A percentile compares a stretch with the other conserved stretches of the same genome.
Evolutionary conservation across 2,797 vertebrate genomes (phyloP).

Genomic region (Arrhamphus sclerolepis): DNA sequence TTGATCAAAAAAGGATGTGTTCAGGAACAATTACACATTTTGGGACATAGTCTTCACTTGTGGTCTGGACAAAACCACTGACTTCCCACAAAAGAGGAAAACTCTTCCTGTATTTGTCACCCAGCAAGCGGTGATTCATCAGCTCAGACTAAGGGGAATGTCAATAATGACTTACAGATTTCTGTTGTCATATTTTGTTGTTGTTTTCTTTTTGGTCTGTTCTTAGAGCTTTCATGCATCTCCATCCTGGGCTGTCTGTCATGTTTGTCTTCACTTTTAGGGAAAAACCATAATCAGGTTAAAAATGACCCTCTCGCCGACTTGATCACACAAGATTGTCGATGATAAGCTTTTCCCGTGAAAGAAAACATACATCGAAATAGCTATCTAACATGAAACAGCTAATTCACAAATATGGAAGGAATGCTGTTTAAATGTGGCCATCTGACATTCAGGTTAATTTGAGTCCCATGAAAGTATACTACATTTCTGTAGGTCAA

Average conservation of each 20-base stretch:
- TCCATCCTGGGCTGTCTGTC: slow-evolving; percentile 29
- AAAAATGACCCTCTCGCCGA: slow-evolving; percentile 53
- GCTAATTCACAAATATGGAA: slow-evolving; percentile 31
- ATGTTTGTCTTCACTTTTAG: slow-evolving; percentile 50
- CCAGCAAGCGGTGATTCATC: slow-evolving; percentile 43
- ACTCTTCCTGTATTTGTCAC: slow-evolving; percentile 44
- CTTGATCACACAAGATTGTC: slow-evolving; percentile 50
- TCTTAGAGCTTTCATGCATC: slow-evolving; percentile 45
- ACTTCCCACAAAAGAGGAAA: slow-evolving; percentile 41
- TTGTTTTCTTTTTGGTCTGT: slow-evolving; percentile 40
- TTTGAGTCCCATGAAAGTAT: slow-evolving; percentile 8
- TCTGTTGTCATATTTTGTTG: slow-evolving; percentile 41
- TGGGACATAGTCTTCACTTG: slow-evolving; percentile 42
- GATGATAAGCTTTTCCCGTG: slow-evolving; percentile 32
- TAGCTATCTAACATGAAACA: slow-evolving; percentile 23
- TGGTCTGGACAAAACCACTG: slow-evolving; percentile 45
- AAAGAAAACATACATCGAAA: slow-evolving; percentile 50
- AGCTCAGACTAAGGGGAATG: slow-evolving; percentile 16
- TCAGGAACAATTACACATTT: slow-evolving; percentile 34
- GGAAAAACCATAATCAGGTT: slow-evolving; percentile 68
- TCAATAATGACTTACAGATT: slow-evolving; percentile 62
- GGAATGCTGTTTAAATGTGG: slow-evolving; percentile 9
- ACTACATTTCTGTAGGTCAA: too few species aligned
- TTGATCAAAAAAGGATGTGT: slow-evolving; percentile 30
- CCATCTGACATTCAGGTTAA: slow-evolving; percentile 18